These are phyloP conservation scores for Phrynocephalus guinanensis DNA, from an alignment of 2,797 vertebrate species.

Conservation along the genomic window DNA sequence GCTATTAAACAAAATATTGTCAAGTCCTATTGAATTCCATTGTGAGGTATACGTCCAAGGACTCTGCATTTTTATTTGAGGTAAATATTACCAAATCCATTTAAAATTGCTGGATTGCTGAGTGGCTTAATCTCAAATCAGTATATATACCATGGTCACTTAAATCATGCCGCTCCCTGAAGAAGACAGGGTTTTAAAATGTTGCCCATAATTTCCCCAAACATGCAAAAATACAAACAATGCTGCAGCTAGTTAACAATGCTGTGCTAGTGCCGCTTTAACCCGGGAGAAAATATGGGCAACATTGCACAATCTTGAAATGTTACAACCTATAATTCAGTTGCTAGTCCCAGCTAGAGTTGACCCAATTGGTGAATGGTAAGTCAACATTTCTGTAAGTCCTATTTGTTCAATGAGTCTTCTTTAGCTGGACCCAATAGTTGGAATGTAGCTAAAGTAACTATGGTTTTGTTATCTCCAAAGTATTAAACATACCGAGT, in stretches of 20 bases:
- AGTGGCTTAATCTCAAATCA: not conserved
- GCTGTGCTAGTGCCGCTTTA: not conserved
- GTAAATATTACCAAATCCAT: not conserved
- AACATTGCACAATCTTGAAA: not conserved
- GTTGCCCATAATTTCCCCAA: not conserved
- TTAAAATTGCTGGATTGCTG: too few species aligned
- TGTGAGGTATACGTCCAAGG: too few species aligned
- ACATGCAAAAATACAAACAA: not conserved
- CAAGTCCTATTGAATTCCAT: not conserved
- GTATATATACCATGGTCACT: not conserved
- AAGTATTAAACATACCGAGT: not conserved
- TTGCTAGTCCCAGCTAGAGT: not conserved
- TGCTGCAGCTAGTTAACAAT: not conserved
- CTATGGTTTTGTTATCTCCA: not conserved
- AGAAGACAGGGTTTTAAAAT: not conserved
- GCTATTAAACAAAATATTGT: not conserved
- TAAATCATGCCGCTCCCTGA: not conserved
- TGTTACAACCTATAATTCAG: not conserved
- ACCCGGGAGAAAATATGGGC: too few species aligned
- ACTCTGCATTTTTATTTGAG: not conserved
- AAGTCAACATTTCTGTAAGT: too few species aligned
- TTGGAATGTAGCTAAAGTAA: not conserved
- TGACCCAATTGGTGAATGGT: too few species aligned
- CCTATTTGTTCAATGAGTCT: too few species aligned
- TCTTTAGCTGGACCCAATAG: too few species aligned